Base-by-base conservation (phyloP, 2,113 vertebrate genomes). In the Suricata suricatta region DNA sequence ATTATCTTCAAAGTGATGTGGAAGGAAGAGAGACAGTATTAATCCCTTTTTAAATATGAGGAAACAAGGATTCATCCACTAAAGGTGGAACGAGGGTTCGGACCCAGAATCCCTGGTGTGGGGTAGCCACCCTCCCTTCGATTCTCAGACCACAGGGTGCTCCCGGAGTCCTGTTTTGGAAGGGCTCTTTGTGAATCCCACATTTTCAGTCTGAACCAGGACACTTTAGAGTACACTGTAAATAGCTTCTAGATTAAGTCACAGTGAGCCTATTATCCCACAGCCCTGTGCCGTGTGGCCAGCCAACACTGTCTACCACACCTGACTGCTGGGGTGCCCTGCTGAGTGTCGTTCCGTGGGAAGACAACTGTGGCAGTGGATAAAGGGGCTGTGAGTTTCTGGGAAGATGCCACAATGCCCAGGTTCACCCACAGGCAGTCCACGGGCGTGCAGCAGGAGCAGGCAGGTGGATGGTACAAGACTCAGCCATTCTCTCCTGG, bases 261-360 rank as follows among this genome's bases (percentile, higher is more conserved):
- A 25, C 52, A 54, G 81, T 0, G 57, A 88, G n/a, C 54, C 52
- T 76, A 2, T 33, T 17, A 82, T 29, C 76, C 63, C 35, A 9
- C 0, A 44, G n/a, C n/a, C 57, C 63, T 0, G 9, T 5, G 14
- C 31, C 57, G 3, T 3, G 2, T 54, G 3, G 33, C 29, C 21
- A 19, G 44, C 35, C 44, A 63, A 83, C 54, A 23, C 50, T 77
- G 17, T 13, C 31, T 15, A 9, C 72, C 50, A 31, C 0, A 0
- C 16, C 50, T 90, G 2, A 2, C 14, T 21, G 57, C 14, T 3
- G 1, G 74, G 21, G 29, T 14, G 63, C 33, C 47, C 72, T 84
- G 41, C 14, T 13, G n/a, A 68, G 74, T 31, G 25, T 11, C 57
- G 25, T 41, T 71, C 76, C 76, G 54, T 17, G 93, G 47, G 57